These are phyloP conservation scores for Autographa gamma DNA, from an alignment of 2,888 invertebrate genomes.

Conservation along the genomic window DNA sequence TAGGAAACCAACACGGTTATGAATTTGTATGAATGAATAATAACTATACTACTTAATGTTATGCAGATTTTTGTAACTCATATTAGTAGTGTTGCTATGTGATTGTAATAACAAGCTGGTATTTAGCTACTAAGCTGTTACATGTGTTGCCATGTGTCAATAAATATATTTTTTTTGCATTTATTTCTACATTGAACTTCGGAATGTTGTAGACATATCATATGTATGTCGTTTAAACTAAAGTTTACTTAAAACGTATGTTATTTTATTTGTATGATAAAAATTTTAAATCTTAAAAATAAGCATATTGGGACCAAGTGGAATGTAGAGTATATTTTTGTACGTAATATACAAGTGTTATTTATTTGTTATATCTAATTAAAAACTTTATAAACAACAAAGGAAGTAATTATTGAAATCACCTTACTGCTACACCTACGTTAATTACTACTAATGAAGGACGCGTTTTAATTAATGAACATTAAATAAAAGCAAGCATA, in stretches of 20 bases:
- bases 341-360: constrained; percentile 14
- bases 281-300: neutral
- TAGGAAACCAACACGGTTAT: constrained; percentile 43
- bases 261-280: neutral
- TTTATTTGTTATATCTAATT: constrained; percentile 14
- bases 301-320: neutral
- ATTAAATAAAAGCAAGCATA: constrained; percentile 38
- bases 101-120: neutral
- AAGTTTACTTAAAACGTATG: no score
- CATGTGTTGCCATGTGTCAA: neutral
- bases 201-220: no score
- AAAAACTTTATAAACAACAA: constrained; percentile 23
- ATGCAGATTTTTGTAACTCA: constrained; percentile 17
- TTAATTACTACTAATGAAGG: constrained; percentile 34
- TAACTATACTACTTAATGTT: constrained; percentile 20
- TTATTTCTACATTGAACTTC: neutral
- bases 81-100: constrained; percentile 6
- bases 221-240: no score
- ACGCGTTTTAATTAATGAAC: constrained; percentile 40
- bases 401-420: constrained; percentile 44
- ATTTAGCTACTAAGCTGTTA: neutral
- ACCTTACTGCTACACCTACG: constrained; percentile 26
- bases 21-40: constrained; percentile 47
- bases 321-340: constrained; percentile 10
- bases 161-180: neutral